A percentile compares a stretch with the other conserved stretches of the same genome.
Evolutionary conservation across 2,888 invertebrate genomes (phyloP).

Genomic region (Aleiodes alternator): DNA sequence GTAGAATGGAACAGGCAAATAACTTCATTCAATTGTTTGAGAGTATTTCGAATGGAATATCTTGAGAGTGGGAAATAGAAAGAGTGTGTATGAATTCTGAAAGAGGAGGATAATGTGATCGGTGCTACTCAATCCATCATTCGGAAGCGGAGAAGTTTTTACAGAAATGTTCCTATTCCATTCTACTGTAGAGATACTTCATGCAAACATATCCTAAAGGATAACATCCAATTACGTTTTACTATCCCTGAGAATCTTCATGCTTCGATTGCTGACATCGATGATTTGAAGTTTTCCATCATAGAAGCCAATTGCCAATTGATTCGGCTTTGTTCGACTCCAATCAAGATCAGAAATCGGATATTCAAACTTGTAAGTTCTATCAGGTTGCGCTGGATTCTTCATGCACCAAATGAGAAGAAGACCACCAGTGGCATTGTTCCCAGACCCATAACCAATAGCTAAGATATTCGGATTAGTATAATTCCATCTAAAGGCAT

Average conservation of each 20-base stretch:
- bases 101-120: too few species aligned
- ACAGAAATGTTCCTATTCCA: too few species aligned
- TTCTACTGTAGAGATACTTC: too few species aligned
- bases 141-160: too few species aligned
- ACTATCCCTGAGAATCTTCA: conserved; percentile 78
- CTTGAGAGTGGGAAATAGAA: too few species aligned
- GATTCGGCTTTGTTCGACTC: conserved; percentile 82
- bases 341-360: conserved; percentile 84
- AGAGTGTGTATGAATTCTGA: too few species aligned
- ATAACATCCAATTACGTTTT: conserved; percentile 58
- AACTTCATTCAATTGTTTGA: too few species aligned
- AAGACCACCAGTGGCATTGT: conserved; percentile 77
- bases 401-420: conserved; percentile 86
- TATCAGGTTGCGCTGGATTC: conserved; percentile 87
- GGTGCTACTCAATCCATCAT: too few species aligned
- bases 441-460: conserved; percentile 81
- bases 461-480: conserved; percentile 84
- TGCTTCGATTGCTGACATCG: conserved; percentile 80
- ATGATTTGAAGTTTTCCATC: conserved; percentile 84
- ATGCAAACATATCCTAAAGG: neutral
- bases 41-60: too few species aligned
- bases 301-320: conserved; percentile 85
- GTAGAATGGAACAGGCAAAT: too few species aligned
- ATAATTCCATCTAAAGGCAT: conserved; percentile 82
- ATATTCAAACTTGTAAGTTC: conserved; percentile 80